Evolutionary conservation across 2,797 vertebrate species (phyloP).

Genomic region (Dendrocincla tyrannina): DNA sequence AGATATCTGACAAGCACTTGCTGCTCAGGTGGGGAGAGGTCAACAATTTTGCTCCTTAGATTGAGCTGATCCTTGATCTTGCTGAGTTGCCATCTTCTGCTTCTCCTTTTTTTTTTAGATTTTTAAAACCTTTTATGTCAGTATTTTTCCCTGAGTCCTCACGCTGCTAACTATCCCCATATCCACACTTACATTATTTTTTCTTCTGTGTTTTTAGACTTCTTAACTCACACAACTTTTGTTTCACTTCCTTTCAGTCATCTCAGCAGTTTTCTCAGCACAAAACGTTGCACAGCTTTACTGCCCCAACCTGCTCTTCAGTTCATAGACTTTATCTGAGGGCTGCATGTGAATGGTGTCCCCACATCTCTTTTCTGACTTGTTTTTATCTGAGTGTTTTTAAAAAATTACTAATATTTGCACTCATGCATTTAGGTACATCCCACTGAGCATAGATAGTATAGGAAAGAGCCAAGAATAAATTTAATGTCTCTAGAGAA

Average conservation of each 20-base stretch:
- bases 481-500: background rate
- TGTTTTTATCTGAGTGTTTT: background rate
- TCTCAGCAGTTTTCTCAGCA: background rate
- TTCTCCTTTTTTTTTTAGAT: background rate
- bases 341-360: background rate
- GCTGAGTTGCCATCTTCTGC: background rate
- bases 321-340: background rate
- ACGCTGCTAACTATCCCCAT: background rate
- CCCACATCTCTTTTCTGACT: background rate
- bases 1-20: background rate
- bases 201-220: background rate
- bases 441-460: background rate
- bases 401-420: background rate
- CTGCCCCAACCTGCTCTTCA: background rate
- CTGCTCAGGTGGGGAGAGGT: background rate
- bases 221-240: background rate
- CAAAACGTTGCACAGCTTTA: background rate
- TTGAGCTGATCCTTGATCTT: background rate
- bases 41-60: background rate
- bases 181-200: background rate
- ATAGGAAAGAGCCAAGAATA: background rate
- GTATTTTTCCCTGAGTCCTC: background rate
- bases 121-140: background rate
- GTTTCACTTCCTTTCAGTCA: background rate
- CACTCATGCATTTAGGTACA: background rate